These are phyloP conservation scores for Chrysolina oricalcia DNA, from an alignment of 2,888 invertebrate species.

Conservation along the genomic window DNA sequence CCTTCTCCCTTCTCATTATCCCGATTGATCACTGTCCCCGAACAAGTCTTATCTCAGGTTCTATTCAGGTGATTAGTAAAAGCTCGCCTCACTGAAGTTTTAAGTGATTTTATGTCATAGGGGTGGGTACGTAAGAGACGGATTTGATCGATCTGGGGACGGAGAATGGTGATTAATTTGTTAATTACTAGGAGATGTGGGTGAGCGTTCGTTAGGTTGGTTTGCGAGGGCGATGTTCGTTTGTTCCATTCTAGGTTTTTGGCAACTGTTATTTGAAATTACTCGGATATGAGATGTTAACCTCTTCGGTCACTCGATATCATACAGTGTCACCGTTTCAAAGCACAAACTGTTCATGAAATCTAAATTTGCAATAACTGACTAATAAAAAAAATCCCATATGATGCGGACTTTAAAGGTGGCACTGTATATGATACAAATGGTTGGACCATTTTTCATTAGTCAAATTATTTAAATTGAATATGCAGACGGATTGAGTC, in stretches of 20 bases:
- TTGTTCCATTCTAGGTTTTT: background rate
- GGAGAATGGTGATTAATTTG: constrained; percentile 21
- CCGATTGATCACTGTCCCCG: constrained; percentile 37
- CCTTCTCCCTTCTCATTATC: constrained; percentile 50
- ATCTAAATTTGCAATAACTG: no score
- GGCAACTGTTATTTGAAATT: no score
- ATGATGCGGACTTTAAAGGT: no score
- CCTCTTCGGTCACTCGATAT: no score
- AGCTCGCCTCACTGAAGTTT: constrained; percentile 39
- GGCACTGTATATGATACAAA: no score
- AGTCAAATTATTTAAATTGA: no score
- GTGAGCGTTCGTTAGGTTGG: constrained; percentile 5
- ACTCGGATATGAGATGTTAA: no score
- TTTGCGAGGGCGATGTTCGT: background rate
- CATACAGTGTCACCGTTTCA: no score
- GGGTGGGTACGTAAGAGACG: background rate
- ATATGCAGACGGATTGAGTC: no score
- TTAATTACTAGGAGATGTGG: background rate
- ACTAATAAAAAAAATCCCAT: no score
- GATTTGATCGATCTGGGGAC: constrained; percentile 21
- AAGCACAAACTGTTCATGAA: no score
- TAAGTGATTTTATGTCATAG: constrained; percentile 43
- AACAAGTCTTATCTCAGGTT: constrained; percentile 41
- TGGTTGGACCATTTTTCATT: no score
- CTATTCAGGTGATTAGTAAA: constrained; percentile 43